Conservation (phyloP, 2,797 vertebrate species). For the Gymnoscopelus microlampas region DNA sequence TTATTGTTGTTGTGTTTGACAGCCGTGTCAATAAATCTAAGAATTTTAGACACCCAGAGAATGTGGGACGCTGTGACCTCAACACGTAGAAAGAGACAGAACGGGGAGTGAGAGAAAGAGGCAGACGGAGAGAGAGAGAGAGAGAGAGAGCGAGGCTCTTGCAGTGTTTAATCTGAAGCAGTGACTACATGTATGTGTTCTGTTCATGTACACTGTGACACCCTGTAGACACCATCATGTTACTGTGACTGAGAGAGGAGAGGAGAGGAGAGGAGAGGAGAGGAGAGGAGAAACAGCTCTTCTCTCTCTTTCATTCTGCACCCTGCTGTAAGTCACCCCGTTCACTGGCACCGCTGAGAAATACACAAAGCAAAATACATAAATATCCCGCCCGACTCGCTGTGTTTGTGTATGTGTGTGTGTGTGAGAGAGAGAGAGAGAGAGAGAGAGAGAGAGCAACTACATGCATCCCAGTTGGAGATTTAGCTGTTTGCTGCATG, state of each 20-base stretch:
- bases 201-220: conserved; percentile 57
- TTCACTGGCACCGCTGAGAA: conserved; percentile 58
- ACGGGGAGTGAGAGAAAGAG: neutral
- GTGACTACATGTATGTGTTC: conserved; percentile 41
- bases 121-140: neutral
- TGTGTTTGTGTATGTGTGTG: conserved; percentile 29
- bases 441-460: conserved; percentile 7
- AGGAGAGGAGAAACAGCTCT: conserved; percentile 6
- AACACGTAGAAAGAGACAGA: neutral
- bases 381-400: conserved; percentile 56
- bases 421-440: conserved; percentile 14
- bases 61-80: no score
- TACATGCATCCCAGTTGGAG: conserved; percentile 59
- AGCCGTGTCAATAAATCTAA: no score
- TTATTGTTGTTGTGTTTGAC: no score
- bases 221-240: conserved; percentile 63
- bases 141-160: conserved; percentile 32
- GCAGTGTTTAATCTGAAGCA: conserved; percentile 57
- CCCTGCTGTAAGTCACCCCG: conserved; percentile 70
- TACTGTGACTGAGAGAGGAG: conserved; percentile 55
- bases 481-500: conserved; percentile 66
- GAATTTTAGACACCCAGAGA: no score
- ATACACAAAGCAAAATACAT: conserved; percentile 69
- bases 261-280: neutral
- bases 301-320: conserved; percentile 65